Conservation (phyloP, 1,140 invertebrate genomes). For the Zaprionus tsacasi region DNA sequence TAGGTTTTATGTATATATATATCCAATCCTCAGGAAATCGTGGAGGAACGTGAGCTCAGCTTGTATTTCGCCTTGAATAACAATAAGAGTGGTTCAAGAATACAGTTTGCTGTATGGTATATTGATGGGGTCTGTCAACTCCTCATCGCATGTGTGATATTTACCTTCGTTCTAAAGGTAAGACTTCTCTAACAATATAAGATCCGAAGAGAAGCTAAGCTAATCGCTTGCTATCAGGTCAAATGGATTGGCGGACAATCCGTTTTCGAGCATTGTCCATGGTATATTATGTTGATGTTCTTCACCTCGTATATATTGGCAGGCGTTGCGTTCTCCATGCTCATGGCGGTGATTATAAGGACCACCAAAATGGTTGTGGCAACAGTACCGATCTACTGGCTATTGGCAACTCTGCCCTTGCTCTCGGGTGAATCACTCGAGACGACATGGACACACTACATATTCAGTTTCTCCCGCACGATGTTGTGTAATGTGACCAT, state of each 20-base stretch:
- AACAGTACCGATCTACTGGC: slow-evolving; percentile 48
- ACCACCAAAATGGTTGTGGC: slow-evolving; percentile 32
- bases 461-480: not conserved
- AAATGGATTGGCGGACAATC: slow-evolving; percentile 8
- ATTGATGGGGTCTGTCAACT: slow-evolving; percentile 28
- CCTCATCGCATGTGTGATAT: slow-evolving; percentile 17
- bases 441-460: not conserved
- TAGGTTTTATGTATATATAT: no score
- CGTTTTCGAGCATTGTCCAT: slow-evolving; percentile 32
- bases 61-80: slow-evolving; percentile 12
- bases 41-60: slow-evolving; percentile 32
- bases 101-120: slow-evolving; percentile 38
- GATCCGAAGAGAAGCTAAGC: not conserved
- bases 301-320: slow-evolving; percentile 32
- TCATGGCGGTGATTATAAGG: slow-evolving; percentile 26
- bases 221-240: slow-evolving; percentile 17
- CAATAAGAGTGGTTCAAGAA: not conserved
- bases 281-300: slow-evolving; percentile 34
- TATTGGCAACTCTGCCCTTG: slow-evolving; percentile 42
- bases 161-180: slow-evolving; percentile 34
- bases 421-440: slow-evolving; percentile 9
- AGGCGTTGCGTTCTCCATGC: slow-evolving; percentile 35
- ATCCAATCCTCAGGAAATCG: slow-evolving; percentile 27
- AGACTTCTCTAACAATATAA: no score
- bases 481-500: slow-evolving; percentile 57